A percentile compares a stretch with the other conserved stretches of the same genome.
These are phyloP conservation scores for Sturmia bella DNA, from an alignment of 2,888 invertebrate species.

Conservation along the genomic window DNA sequence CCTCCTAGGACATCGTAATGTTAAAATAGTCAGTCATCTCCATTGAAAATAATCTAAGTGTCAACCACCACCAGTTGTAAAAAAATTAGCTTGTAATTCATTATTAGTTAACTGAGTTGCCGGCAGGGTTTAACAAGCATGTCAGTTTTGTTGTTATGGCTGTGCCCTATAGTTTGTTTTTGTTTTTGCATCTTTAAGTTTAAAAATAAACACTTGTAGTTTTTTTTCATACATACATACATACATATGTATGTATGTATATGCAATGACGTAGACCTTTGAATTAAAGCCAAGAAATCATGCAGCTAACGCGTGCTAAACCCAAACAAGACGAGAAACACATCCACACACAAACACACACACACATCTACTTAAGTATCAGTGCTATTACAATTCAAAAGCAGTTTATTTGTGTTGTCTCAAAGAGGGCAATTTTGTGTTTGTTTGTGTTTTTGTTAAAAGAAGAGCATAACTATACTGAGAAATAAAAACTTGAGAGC, in stretches of 20 bases:
- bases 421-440: conserved; percentile 54
- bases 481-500: too few relatives aligned
- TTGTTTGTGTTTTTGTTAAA: neutral
- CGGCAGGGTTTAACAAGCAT: conserved; percentile 19
- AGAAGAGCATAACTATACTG: too few relatives aligned
- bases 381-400: neutral
- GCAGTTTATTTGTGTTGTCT: conserved; percentile 64
- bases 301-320: conserved; percentile 76
- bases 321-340: conserved; percentile 5
- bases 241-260: too few relatives aligned
- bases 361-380: too few relatives aligned
- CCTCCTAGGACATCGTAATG: too few relatives aligned
- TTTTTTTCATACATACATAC: too few relatives aligned
- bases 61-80: too few relatives aligned
- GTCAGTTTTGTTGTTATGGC: conserved; percentile 32
- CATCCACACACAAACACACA: neutral
- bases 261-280: conserved; percentile 66
- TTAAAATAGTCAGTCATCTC: too few relatives aligned
- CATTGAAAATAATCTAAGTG: too few relatives aligned
- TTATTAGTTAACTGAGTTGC: too few relatives aligned
- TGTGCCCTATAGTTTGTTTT: conserved; percentile 45
- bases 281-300: conserved; percentile 68
- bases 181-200: conserved; percentile 17
- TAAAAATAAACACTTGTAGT: conserved; percentile 58
- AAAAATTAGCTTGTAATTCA: too few relatives aligned